A percentile compares a stretch with the other conserved stretches of the same genome.
Evolutionary conservation across 2,113 vertebrate species (phyloP).

Genomic region (Hepsetus odoe): DNA sequence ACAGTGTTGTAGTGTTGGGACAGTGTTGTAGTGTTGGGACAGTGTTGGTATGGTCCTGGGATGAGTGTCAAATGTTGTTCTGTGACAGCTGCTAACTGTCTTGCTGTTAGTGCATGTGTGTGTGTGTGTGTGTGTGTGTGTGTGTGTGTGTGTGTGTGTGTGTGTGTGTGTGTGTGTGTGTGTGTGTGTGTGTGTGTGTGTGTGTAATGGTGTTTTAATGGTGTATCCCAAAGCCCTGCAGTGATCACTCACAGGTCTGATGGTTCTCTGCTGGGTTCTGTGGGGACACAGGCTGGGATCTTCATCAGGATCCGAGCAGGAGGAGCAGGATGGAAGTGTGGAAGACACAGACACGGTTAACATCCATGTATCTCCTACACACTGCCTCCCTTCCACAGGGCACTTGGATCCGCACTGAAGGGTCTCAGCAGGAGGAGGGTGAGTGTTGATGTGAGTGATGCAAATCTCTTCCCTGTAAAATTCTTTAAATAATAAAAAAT

Average conservation of each 20-base stretch:
- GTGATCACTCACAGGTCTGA: neutral
- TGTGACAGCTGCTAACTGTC: neutral
- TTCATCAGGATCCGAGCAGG: slow-evolving; percentile 9
- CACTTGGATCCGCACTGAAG: neutral
- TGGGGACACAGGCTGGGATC: slow-evolving; percentile 10
- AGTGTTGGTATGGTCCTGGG: no score
- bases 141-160: no score
- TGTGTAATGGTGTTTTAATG: slow-evolving; percentile 15
- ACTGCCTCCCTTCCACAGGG: neutral
- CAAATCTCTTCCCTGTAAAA: neutral
- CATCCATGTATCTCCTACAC: neutral
- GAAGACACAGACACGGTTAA: neutral
- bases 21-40: no score
- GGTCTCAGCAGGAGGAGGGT: neutral
- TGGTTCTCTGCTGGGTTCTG: no score
- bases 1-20: no score
- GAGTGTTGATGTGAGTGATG: no score
- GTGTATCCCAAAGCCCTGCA: neutral
- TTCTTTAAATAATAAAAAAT: neutral
- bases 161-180: no score
- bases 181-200: neutral
- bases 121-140: no score
- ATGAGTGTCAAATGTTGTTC: no score
- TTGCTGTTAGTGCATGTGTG: no score
- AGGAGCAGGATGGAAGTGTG: neutral